These are phyloP conservation scores for Pogonocherus hispidulus DNA, from an alignment of 2,888 invertebrate species.

Conservation along the genomic window DNA sequence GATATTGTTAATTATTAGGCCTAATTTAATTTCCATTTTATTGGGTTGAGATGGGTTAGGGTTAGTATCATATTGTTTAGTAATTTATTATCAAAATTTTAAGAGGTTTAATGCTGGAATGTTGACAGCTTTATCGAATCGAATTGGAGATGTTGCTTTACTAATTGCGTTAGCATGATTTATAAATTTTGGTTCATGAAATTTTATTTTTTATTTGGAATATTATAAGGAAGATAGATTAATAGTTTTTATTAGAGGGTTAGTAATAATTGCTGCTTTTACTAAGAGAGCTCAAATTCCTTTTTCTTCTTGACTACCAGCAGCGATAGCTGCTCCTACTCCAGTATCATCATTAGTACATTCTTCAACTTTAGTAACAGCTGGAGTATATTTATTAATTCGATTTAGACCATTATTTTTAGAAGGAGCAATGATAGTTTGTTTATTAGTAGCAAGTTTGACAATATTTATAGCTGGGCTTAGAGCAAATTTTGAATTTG, in stretches of 20 bases:
- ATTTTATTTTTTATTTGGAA: slow-evolving; percentile 26
- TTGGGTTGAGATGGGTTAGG: slow-evolving; percentile 83
- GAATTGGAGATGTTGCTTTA: slow-evolving; percentile 80
- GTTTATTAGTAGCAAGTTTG: background rate
- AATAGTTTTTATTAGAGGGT: too few species aligned
- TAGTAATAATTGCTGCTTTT: too few species aligned
- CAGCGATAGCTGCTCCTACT: slow-evolving; percentile 74
- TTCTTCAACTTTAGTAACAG: too few species aligned
- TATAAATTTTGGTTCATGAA: slow-evolving; percentile 31
- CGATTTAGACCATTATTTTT: background rate
- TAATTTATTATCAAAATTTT: slow-evolving; percentile 79
- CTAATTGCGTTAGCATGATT: too few species aligned
- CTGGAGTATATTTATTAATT: slow-evolving; percentile 74
- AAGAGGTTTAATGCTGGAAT: slow-evolving; percentile 80
- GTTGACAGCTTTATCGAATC: slow-evolving; percentile 81
- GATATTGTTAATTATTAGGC: too few species aligned
- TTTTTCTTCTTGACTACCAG: slow-evolving; percentile 80
- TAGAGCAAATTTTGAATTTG: slow-evolving; percentile 78
- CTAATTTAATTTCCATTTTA: slow-evolving; percentile 77
- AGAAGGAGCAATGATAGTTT: background rate
- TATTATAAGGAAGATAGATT: background rate
- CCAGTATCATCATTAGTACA: too few species aligned
- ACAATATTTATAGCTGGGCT: slow-evolving; percentile 19
- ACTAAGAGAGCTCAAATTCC: slow-evolving; percentile 88
- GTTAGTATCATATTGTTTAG: slow-evolving; percentile 80